Evolutionary conservation across 2,888 invertebrate genomes (phyloP), one percentile per base, ranked within the genome.

Genomic region (Orchesellides sinensis): DNA sequence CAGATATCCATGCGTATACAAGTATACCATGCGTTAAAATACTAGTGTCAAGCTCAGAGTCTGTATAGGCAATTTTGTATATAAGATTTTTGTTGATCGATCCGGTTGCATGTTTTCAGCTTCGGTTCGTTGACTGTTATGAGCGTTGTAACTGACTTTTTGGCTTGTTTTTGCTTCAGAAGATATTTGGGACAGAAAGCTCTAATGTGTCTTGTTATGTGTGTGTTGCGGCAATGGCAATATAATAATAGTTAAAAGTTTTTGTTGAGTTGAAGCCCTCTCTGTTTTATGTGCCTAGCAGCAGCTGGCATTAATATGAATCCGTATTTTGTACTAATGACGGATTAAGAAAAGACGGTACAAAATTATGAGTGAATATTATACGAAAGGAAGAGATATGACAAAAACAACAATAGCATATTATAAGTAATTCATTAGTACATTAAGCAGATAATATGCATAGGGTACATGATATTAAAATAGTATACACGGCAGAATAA

Each of bases 321-420:
- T 52, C 19, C 61, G 21, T 32, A 27, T 61, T 61, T 17, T 19
- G 32, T 12, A 14, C 65, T 65, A 65, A 65, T 65, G 65, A 65
- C 65, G 65, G 65, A 65, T 65, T 65, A 65, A 65, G 65, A 65
- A 35, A 65, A 17, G 12, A n/a, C 10, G 52, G 19, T 8, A 52
- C 2, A 21, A 52, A 52, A 56, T 56, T 23, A 56, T 56, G 27
- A 56, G n/a, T 23, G 56, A 49, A 17, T 49, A 17, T 49, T 49
- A 4, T n/a, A n/a, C n/a, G n/a, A n/a, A n/a, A n/a, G n/a, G n/a
- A n/a, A n/a, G n/a, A n/a, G n/a, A n/a, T n/a, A n/a, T n/a, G n/a
- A n/a, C 35, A 35, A 35, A 35, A 35, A 35, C 12, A 35, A 35
- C 35, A 35, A 35, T 35, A 12, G n/a, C n/a, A n/a, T n/a, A n/a